These are phyloP conservation scores for Leptoclinus maculatus DNA, from an alignment of 2,797 vertebrate species.

Conservation along the genomic window DNA sequence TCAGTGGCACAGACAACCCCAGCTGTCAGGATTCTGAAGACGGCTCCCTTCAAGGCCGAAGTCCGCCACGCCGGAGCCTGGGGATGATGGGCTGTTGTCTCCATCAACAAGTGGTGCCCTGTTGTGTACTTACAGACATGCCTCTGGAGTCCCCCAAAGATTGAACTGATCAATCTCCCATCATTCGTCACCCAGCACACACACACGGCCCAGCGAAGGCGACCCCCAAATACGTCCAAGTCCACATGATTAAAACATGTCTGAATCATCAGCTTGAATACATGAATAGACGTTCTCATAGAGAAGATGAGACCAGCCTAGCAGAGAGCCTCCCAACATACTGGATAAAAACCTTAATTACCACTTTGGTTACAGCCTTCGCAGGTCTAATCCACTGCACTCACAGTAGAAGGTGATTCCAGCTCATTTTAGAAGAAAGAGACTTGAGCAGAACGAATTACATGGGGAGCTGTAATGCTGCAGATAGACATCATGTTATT, in stretches of 20 bases:
- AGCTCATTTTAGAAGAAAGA: slow-evolving; percentile 40
- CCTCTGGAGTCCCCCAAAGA: slow-evolving; percentile 49
- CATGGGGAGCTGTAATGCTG: slow-evolving; percentile 40
- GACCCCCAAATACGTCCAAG: slow-evolving; percentile 19
- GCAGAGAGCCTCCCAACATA: slow-evolving; percentile 31
- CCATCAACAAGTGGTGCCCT: slow-evolving; percentile 61
- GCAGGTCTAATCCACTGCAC: slow-evolving; percentile 23
- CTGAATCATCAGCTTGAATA: slow-evolving; percentile 43
- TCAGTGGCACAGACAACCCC: slow-evolving; percentile 44
- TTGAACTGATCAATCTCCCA: slow-evolving; percentile 49
- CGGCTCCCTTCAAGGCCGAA: slow-evolving; percentile 53
- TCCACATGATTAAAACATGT: slow-evolving; percentile 36
- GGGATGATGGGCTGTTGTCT: slow-evolving; percentile 65
- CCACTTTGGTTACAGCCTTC: slow-evolving; percentile 27
- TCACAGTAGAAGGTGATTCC: slow-evolving; percentile 45
- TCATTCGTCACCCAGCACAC: slow-evolving; percentile 48
- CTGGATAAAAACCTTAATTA: slow-evolving; percentile 56
- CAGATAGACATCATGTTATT: slow-evolving; percentile 65
- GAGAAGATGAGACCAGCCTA: slow-evolving; percentile 20
- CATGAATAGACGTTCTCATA: slow-evolving; percentile 13
- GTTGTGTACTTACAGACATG: slow-evolving; percentile 54
- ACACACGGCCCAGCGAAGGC: slow-evolving; percentile 12
- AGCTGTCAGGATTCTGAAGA: slow-evolving; percentile 49
- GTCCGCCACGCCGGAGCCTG: slow-evolving; percentile 48
- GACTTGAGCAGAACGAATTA: slow-evolving; percentile 44